A percentile compares a stretch with the other conserved stretches of the same genome.
These are phyloP conservation scores for Euura lappo DNA, from an alignment of 1,140 invertebrate genomes.

Conservation along the genomic window DNA sequence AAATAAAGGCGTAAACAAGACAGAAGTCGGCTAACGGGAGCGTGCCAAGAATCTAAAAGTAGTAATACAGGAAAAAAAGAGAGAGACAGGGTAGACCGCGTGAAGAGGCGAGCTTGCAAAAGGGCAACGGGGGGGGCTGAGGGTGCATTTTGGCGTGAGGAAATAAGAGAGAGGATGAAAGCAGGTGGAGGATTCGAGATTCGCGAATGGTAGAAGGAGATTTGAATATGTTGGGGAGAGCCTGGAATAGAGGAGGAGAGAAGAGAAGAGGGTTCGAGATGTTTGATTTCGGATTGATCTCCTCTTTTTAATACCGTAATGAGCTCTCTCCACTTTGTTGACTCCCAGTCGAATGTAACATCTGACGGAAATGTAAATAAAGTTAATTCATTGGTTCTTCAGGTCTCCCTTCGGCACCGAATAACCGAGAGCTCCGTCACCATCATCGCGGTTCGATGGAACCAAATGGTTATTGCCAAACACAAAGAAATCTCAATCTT, in stretches of 20 bases:
- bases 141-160: no score
- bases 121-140: no score
- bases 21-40: constrained; percentile 27
- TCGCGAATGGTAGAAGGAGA: background rate
- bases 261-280: background rate
- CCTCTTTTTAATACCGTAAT: constrained; percentile 14
- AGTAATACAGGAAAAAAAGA: background rate
- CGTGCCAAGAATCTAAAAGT: constrained; percentile 34
- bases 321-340: constrained; percentile 8
- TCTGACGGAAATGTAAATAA: constrained; percentile 5
- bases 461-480: constrained; percentile 3
- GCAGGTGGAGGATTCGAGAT: background rate
- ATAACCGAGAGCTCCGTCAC: background rate
- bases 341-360: constrained; percentile 1
- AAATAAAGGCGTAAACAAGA: constrained; percentile 39
- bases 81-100: no score
- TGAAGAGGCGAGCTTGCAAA: no score
- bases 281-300: constrained; percentile 10
- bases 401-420: background rate
- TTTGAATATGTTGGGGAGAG: constrained; percentile 1
- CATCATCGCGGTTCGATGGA: background rate
- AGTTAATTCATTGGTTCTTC: background rate
- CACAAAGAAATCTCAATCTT: no score
- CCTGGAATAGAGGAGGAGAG: background rate
- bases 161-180: no score